Conservation (phyloP, 2,113 vertebrate genomes). For the Amia ocellicauda region DNA sequence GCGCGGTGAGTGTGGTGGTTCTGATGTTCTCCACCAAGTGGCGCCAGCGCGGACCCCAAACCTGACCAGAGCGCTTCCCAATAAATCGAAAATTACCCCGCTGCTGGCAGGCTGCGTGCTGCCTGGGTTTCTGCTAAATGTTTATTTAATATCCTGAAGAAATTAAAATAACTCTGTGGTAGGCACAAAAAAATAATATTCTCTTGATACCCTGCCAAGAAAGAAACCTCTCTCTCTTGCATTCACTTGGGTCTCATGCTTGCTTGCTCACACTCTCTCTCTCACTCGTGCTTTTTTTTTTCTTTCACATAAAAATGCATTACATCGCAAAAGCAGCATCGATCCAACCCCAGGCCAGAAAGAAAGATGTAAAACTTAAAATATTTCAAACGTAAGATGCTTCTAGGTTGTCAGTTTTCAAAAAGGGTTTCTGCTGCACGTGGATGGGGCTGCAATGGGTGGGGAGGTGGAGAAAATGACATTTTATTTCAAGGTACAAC, state of each 20-base stretch:
- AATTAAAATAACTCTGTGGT: conserved; percentile 82
- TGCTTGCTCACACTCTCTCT: too few species aligned
- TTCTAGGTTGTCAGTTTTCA: too few species aligned
- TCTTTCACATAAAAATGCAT: too few species aligned
- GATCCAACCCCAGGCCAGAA: too few species aligned
- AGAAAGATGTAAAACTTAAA: too few species aligned
- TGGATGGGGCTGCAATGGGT: too few species aligned
- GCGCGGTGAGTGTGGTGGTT: conserved; percentile 80
- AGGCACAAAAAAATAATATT: conserved; percentile 61
- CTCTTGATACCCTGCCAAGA: conserved; percentile 64
- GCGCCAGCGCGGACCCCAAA: conserved; percentile 72
- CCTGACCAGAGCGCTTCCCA: conserved; percentile 41
- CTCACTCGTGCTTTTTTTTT: too few species aligned
- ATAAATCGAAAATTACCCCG: conserved; percentile 44
- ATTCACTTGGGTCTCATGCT: conserved; percentile 11
- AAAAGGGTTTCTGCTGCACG: too few species aligned
- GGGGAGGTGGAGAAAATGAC: too few species aligned
- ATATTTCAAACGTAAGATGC: too few species aligned
- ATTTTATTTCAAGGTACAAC: too few species aligned
- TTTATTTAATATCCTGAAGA: conserved; percentile 86
- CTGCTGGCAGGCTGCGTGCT: conserved; percentile 65
- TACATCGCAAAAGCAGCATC: too few species aligned
- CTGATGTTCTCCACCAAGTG: conserved; percentile 82
- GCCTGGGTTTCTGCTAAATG: conserved; percentile 58
- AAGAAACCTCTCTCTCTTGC: conserved; percentile 44